These are phyloP conservation scores for Netelia melanura DNA, from an alignment of 2,888 invertebrate genomes.

Conservation along the genomic window DNA sequence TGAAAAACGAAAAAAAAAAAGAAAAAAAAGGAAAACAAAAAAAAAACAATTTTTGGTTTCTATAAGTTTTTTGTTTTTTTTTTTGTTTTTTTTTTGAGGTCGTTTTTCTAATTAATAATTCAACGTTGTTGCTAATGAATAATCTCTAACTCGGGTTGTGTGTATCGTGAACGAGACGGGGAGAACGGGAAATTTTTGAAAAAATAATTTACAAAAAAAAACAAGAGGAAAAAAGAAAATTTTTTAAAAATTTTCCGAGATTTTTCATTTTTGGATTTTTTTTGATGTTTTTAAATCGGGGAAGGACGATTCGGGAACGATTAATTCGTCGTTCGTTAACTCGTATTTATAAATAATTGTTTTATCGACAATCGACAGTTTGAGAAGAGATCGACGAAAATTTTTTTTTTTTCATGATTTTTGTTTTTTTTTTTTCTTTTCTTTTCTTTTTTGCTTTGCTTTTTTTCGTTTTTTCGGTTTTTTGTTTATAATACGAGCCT, in stretches of 20 bases:
- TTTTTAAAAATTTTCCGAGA: conserved; percentile 53
- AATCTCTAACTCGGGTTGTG: no score
- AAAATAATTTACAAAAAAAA: not conserved
- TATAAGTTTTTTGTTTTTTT: no score
- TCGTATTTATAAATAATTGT: conserved; percentile 19
- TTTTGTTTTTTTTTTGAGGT: no score
- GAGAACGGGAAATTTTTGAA: not conserved
- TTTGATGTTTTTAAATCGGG: not conserved
- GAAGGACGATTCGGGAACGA: not conserved
- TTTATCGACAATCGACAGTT: conserved; percentile 31
- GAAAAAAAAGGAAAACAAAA: not conserved
- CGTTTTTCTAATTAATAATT: no score
- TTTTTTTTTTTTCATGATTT: not conserved
- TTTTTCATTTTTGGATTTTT: conserved; percentile 21
- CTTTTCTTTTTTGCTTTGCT: not conserved
- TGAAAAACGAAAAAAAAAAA: not conserved
- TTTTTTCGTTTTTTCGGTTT: not conserved
- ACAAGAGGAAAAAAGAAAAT: conserved; percentile 5
- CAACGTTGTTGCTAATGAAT: no score
- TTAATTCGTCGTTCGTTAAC: conserved; percentile 26
- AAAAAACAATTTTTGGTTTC: no score
- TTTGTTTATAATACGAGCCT: conserved; percentile 44
- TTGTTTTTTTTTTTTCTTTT: not conserved
- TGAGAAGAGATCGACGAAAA: conserved; percentile 38
- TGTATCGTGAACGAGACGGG: conserved; percentile 17